Conservation (phyloP, 2,888 invertebrate species). For the Phania funesta region DNA sequence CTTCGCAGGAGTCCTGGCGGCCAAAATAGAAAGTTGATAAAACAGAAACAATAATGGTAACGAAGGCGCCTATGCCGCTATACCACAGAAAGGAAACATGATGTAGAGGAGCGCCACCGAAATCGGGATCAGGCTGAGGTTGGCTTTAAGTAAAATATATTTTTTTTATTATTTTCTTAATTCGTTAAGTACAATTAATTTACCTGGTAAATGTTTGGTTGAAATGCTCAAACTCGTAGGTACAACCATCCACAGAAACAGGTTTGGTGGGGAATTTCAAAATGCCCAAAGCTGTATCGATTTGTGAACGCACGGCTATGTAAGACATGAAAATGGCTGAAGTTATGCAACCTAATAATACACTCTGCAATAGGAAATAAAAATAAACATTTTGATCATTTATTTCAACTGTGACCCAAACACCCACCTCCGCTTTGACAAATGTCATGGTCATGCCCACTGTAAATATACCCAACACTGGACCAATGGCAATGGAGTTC, state of each 20-base stretch:
- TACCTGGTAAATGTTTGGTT: conserved; percentile 72
- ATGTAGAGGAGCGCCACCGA: conserved; percentile 73
- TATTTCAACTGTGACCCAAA: background rate
- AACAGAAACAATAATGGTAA: conserved; percentile 83
- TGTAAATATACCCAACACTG: conserved; percentile 86
- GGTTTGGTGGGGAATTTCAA: conserved; percentile 77
- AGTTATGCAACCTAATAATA: conserved; percentile 84
- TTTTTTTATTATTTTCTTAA: background rate
- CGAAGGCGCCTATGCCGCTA: conserved; percentile 83
- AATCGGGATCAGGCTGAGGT: background rate
- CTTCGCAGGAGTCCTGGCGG: conserved; percentile 81
- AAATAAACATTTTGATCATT: too few species aligned
- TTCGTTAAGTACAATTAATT: background rate
- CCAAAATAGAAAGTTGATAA: conserved; percentile 82
- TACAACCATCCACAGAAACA: conserved; percentile 72
- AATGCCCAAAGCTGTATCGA: conserved; percentile 84
- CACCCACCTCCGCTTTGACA: conserved; percentile 82
- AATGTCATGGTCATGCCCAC: conserved; percentile 85
- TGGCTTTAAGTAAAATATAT: background rate
- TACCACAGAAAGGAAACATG: conserved; percentile 88
- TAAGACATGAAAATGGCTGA: conserved; percentile 84
- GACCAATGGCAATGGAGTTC: conserved; percentile 84
- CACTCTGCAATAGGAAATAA: conserved; percentile 81
- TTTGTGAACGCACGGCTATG: conserved; percentile 85
- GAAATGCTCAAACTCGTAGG: conserved; percentile 69